A percentile compares a stretch with the other conserved stretches of the same genome.
These are phyloP conservation scores for Malurus alboscapulatus DNA, from an alignment of 2,113 vertebrate species.

Conservation along the genomic window DNA sequence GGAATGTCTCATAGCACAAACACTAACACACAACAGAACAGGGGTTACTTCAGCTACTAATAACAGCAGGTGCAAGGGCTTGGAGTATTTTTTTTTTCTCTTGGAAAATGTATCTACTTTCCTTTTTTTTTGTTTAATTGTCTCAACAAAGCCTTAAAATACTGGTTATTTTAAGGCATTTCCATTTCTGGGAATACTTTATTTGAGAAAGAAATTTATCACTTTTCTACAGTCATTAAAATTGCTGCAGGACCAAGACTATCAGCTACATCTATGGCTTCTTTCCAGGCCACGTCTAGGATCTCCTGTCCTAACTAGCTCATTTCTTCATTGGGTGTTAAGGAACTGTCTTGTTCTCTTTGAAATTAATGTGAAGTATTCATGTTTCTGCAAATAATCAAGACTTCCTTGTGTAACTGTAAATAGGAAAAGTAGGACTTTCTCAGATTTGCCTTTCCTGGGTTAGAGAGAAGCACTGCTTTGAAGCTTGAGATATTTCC, in stretches of 20 bases:
- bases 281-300: fast-evolving
- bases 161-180: not conserved
- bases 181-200: not conserved
- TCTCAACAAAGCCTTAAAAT: not conserved
- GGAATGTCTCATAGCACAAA: no score
- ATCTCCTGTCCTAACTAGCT: not conserved
- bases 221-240: not conserved
- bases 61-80: not conserved
- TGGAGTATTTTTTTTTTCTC: not conserved
- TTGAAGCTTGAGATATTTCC: not conserved
- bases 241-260: not conserved
- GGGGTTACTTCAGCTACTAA: not conserved
- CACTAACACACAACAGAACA: no score
- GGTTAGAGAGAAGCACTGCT: not conserved
- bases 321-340: not conserved
- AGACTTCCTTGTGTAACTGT: not conserved
- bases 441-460: not conserved
- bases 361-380: not conserved
- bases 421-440: not conserved
- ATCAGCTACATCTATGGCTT: not conserved
- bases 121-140: not conserved
- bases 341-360: not conserved
- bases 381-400: not conserved
- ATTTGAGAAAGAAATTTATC: not conserved
- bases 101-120: not conserved